Conservation (phyloP, 2,888 invertebrate species). For the Boloria euphrosyne region DNA sequence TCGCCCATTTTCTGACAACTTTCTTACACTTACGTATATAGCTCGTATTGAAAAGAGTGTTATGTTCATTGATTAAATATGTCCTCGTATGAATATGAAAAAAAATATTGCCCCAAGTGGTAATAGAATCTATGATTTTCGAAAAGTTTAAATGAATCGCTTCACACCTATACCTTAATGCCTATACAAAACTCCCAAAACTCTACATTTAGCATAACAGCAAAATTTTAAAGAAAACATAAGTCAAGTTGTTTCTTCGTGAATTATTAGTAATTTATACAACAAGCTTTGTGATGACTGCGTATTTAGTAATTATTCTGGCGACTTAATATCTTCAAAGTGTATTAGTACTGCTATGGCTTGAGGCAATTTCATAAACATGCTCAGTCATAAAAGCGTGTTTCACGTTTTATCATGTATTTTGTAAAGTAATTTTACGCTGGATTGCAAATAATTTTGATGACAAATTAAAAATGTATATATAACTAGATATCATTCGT, state of each 20-base stretch:
- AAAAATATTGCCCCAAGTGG: no score
- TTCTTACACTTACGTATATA: no score
- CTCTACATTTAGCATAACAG: slow-evolving; percentile 10
- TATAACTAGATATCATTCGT: no score
- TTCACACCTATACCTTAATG: not conserved
- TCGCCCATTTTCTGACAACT: no score
- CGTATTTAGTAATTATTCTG: slow-evolving; percentile 16
- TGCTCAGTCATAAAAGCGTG: not conserved
- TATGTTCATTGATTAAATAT: no score
- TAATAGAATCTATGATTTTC: no score
- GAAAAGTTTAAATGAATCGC: not conserved
- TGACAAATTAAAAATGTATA: no score
- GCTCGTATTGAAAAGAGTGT: no score
- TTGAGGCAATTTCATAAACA: no score
- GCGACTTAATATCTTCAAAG: slow-evolving; percentile 13
- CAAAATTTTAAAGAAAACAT: slow-evolving; percentile 50
- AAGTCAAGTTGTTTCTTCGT: slow-evolving; percentile 45
- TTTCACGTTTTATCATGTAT: not conserved
- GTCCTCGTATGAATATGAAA: no score
- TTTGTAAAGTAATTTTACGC: not conserved
- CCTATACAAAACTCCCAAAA: no score
- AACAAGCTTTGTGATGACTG: slow-evolving; percentile 24
- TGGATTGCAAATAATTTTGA: not conserved
- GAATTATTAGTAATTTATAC: slow-evolving; percentile 48
- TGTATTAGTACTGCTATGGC: slow-evolving; percentile 1